Evolutionary conservation across 2,113 vertebrate genomes (phyloP).

Genomic region (Istiophorus platypterus): DNA sequence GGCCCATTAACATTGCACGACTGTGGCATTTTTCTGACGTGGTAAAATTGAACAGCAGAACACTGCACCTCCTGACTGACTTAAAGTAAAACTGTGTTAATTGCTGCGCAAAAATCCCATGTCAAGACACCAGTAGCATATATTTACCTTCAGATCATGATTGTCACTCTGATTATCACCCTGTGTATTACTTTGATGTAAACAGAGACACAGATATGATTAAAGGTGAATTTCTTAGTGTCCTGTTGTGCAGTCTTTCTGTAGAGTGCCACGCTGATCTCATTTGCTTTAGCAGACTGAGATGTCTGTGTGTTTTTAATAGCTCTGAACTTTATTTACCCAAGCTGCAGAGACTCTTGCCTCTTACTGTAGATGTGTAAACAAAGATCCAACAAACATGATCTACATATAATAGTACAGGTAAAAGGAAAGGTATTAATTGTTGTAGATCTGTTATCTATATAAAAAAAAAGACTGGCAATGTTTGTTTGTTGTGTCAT

Average conservation of each 20-base stretch:
- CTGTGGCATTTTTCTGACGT: not conserved
- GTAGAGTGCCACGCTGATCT: not conserved
- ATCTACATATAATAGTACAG: too few species aligned
- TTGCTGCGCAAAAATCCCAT: not conserved
- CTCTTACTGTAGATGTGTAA: not conserved
- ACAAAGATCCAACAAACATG: not conserved
- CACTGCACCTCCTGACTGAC: not conserved
- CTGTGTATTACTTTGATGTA: not conserved
- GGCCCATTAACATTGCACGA: not conserved
- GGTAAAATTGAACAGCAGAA: not conserved
- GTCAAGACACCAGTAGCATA: not conserved
- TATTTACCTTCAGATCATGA: not conserved
- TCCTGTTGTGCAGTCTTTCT: not conserved
- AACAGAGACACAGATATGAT: not conserved
- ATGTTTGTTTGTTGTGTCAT: not conserved
- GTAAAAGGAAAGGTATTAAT: not conserved
- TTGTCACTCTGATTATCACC: not conserved
- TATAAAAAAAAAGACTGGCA: not conserved
- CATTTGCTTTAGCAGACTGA: not conserved
- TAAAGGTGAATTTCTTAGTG: not conserved
- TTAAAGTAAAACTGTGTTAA: not conserved
- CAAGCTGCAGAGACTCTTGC: not conserved
- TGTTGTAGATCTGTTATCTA: not conserved
- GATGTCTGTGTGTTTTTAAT: slow-evolving; percentile 8
- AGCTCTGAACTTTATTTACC: not conserved